Conservation (phyloP, 2,888 invertebrate species). For the Polia nebulosa region DNA sequence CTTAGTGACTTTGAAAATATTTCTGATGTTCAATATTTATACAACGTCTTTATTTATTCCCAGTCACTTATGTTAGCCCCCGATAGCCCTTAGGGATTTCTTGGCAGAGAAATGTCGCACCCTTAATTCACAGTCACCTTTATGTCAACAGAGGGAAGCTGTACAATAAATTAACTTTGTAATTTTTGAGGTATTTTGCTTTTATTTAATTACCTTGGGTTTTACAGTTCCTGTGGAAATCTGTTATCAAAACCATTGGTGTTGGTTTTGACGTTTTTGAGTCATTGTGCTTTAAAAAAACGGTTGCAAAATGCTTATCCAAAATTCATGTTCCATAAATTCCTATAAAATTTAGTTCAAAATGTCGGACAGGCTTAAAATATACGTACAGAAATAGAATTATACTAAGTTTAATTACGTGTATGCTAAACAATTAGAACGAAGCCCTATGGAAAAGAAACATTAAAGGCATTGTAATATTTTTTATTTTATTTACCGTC, state of each 20-base stretch:
- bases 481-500: slow-evolving; percentile 43
- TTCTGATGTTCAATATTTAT: slow-evolving; percentile 7
- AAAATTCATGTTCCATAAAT: too few species aligned
- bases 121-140: slow-evolving; percentile 16
- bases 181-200: background rate
- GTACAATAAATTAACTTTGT: background rate
- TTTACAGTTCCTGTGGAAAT: background rate
- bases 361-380: too few species aligned
- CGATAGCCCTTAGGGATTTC: background rate
- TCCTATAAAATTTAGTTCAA: too few species aligned
- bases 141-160: slow-evolving; percentile 7
- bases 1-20: background rate
- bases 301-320: too few species aligned
- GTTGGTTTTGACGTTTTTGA: too few species aligned
- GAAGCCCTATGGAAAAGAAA: slow-evolving; percentile 6
- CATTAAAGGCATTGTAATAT: slow-evolving; percentile 19
- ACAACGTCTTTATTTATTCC: background rate
- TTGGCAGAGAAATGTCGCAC: slow-evolving; percentile 11
- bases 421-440: background rate
- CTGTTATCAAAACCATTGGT: background rate
- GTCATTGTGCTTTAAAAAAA: background rate
- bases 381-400: background rate
- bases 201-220: slow-evolving; percentile 4
- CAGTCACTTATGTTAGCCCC: background rate
- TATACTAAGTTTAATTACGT: background rate